phyloP scores from a whole-genome alignment of 1,140 invertebrate genomes.

The Acromyrmex heyeri region DNA sequence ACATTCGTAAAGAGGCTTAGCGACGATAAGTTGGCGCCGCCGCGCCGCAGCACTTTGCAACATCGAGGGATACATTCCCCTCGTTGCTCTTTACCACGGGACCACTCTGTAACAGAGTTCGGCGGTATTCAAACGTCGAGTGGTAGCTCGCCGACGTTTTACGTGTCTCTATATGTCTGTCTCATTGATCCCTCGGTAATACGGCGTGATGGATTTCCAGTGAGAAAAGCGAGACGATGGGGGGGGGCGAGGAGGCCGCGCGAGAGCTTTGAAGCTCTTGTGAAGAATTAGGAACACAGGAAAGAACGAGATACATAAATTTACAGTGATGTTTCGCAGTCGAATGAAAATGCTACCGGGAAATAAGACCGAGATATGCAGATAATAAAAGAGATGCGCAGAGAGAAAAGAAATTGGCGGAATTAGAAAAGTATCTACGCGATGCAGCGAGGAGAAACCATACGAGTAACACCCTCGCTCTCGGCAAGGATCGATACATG shows the following conservation, averaged over 20 bases:
- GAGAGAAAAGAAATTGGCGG: not conserved
- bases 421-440: slow-evolving; percentile 19
- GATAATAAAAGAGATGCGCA: not conserved
- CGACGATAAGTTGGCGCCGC: slow-evolving; percentile 67
- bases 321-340: not conserved
- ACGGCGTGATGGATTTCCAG: slow-evolving; percentile 58
- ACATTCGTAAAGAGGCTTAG: slow-evolving; percentile 72
- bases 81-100: not conserved
- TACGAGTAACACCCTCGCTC: not conserved
- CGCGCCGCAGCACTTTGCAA: slow-evolving; percentile 38
- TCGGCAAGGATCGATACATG: slow-evolving; percentile 41
- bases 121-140: slow-evolving; percentile 53
- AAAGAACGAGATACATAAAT: slow-evolving; percentile 19
- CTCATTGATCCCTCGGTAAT: slow-evolving; percentile 65
- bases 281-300: slow-evolving; percentile 31
- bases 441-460: not conserved
- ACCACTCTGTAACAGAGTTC: slow-evolving; percentile 38
- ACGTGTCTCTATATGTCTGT: not conserved
- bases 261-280: slow-evolving; percentile 10
- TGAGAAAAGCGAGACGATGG: not conserved
- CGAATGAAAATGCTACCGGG: not conserved
- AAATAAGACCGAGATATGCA: not conserved
- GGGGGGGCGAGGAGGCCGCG: not conserved
- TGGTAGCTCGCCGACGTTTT: slow-evolving; percentile 5
- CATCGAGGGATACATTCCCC: slow-evolving; percentile 47